Evolutionary conservation across 2,888 invertebrate species (phyloP), one percentile per base, ranked within the genome.

Genomic region (Cheilosia vernalis): DNA sequence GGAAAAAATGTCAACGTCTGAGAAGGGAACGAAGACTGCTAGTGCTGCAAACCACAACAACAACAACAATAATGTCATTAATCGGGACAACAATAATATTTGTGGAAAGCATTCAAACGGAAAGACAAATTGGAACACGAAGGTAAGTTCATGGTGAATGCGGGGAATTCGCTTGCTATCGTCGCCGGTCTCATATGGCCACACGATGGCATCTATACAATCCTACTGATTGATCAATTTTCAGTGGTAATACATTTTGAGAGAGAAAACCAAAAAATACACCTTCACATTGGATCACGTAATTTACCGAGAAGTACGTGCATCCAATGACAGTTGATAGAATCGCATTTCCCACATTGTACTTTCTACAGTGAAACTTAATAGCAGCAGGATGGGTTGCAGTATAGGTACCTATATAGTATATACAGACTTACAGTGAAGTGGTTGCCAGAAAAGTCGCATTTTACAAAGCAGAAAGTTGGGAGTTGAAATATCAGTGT

Each of bases 101-200:
- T 89, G 89, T 73, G 89, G 88, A 42, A 90, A 90, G 88, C 88
- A 91, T 88, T 88, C 89, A 76, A 90, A 90, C 87, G 90, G 90
- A 86, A 91, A 91, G 89, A 87, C 89, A 81, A 91, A 91, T 89
- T 91, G 92, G 91, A 91, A 91, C 89, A 89, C 90, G 88, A 90
- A 87, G 87, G 89, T 89, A 87, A 84, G 85, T 69, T 82, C 73
- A 78, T 53, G 67, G 77, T 51, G 78, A 82, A 69, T 70, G 27
- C 27, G 67, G 24, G 70, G 40, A 67, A 55, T 67, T 37, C 44
- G n/a, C n/a, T 67, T 64, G 15, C 27, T 55, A 17, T n/a, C 21
- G 15, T 30, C 37, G 19, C 13, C 33, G 24, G 17, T 21, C 13
- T 24, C 13, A 51, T 15, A 21, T 37, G 24, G 6, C 44, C 70